Percentiles rank a stretch among this genome's conserved stretches.
Conservation (phyloP, 2,888 invertebrate genomes). For the Eristalis arbustorum region DNA sequence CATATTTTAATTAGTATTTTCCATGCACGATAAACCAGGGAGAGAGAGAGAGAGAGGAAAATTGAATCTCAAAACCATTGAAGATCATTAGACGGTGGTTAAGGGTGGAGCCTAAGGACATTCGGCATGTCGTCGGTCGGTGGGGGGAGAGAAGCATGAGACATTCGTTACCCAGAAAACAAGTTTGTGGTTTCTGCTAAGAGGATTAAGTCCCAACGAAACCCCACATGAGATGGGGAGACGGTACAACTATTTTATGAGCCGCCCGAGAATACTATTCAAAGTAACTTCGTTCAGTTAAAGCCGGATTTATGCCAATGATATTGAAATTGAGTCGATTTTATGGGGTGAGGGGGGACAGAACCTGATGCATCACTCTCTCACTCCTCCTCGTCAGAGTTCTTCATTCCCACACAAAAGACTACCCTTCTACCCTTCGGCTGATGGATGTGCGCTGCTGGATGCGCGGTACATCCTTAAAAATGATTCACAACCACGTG, state of each 20-base stretch:
- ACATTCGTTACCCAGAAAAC: not conserved
- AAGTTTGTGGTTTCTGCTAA: not conserved
- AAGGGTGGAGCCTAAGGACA: not conserved
- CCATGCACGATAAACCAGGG: not conserved
- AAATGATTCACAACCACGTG: constrained; percentile 9
- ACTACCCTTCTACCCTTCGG: not conserved
- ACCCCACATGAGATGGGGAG: not conserved
- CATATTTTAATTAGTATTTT: constrained; percentile 65
- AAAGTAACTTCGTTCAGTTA: not conserved
- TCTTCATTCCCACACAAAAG: not conserved
- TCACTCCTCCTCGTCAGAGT: not conserved
- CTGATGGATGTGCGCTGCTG: not conserved
- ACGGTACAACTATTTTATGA: not conserved
- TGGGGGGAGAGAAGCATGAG: not conserved
- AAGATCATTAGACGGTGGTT: not conserved
- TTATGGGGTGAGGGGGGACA: too few relatives aligned
- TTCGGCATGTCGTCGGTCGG: not conserved
- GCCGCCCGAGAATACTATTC: not conserved
- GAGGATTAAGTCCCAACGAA: not conserved
- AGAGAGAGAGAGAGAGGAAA: not conserved
- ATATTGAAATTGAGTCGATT: too few relatives aligned
- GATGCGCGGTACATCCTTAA: not conserved
- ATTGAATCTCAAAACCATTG: not conserved
- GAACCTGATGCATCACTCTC: too few relatives aligned
- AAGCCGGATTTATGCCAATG: not conserved